These are phyloP conservation scores for Acyrthosiphon pisum DNA, from an alignment of 1,140 invertebrate genomes.

Conservation along the genomic window DNA sequence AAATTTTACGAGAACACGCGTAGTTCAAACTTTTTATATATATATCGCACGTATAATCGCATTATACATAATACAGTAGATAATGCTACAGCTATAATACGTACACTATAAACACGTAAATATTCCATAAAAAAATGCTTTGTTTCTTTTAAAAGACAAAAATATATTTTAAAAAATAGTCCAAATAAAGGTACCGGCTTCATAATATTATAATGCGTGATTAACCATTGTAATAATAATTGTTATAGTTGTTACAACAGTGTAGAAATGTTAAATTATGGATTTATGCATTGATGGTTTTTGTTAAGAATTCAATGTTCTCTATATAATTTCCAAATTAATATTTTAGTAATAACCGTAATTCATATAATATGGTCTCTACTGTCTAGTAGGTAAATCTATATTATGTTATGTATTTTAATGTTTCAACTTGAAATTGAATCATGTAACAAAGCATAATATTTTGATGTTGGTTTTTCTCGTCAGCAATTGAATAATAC, in stretches of 20 bases:
- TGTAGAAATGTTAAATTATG: not conserved
- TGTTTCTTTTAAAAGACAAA: not conserved
- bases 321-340: not conserved
- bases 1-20: slow-evolving; percentile 27
- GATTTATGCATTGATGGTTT: not conserved
- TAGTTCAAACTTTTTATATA: slow-evolving; percentile 8
- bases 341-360: not conserved
- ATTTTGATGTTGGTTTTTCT: not conserved
- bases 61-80: not conserved
- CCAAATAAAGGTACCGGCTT: not conserved
- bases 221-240: not conserved
- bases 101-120: not conserved
- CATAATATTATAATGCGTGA: not conserved
- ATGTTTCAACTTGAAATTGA: too few species aligned
- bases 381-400: not conserved
- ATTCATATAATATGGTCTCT: too few species aligned
- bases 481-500: not conserved
- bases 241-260: not conserved
- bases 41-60: not conserved
- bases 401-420: too few species aligned
- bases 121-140: not conserved
- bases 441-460: too few species aligned
- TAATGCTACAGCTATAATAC: not conserved
- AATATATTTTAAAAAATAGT: not conserved
- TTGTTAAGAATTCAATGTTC: not conserved